Base-by-base conservation (phyloP, 2,888 invertebrate species). In the Athetis lepigone region DNA sequence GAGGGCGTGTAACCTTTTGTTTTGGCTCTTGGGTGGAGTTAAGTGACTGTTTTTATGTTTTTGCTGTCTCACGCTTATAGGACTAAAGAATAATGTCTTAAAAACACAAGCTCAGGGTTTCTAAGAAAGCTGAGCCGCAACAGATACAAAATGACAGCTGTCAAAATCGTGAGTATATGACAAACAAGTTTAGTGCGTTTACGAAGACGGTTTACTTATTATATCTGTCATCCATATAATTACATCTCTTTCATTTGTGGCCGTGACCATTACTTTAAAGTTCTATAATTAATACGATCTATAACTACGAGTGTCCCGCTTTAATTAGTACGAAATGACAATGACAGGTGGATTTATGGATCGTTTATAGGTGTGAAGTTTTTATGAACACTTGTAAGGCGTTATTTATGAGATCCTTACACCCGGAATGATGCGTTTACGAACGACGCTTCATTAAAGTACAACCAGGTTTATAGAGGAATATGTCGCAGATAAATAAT, bases 291-390 rank as follows among this genome's bases (percentile, higher is more conserved):
- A 75, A 68, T 68, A 58, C 16, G 36, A 25, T 46, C 67, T 73
- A 42, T 73, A 73, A 73, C 55, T 66, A 69, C 50, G 33, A 23
- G 33, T 52, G 70, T 70, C 64, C 39, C 37, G 47, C 47, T 63
- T 76, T 76, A 76, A 76, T 76, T 76, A 76, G 72, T 71, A 71
- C 55, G 56, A 76, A 71, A 56, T 71, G 72, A 71, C 65, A 63
- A 49, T 71, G 72, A 71, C 55, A 63, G 33, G 16, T 47, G 21
- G 77, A 71, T 71, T 76, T 71, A 71, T 72, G 51, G 56, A 52
- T 51, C 77, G 46, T 47, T 40, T 63, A 56, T 63, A 70, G 76
- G 77, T 77, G 77, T 71, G 77, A 71, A 52, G 70, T 76, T 77
- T 71, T 70, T 71, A 77, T 77, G 65, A 49, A 71, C 51, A 52